Evolutionary conservation across 2,113 vertebrate species (phyloP), one percentile per base, ranked within the genome.

Genomic region (Salvelinus namaycush): DNA sequence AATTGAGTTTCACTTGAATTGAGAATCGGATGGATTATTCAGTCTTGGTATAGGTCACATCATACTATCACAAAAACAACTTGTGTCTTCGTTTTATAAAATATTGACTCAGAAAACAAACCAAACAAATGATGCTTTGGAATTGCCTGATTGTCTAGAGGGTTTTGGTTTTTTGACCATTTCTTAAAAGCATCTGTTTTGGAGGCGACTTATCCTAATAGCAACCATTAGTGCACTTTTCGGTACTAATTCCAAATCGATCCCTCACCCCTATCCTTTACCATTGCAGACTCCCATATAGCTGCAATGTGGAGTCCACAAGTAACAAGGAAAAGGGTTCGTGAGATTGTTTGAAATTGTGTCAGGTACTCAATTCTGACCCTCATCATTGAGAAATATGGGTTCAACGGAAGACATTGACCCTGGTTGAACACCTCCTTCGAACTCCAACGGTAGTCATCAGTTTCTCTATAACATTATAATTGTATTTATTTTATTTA

Each of bases 61-160:
- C 73, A 70, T 27, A 34, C 27, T 77, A 24, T 12, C 59, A 54
- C 29, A 68, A 76, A 39, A 22, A 60, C 59, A 72, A 73, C 60
- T 18, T 22, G 9, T 8, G 12, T 20, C 27, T 65, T 31, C 29
- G 34, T 71, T 54, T 20, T 1, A 39, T n/a, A 26, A n/a, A 44
- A 48, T 57, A 16, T 26, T 11, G 48, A 74, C 39, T 20, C 9
- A 13, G 48, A 59, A 76, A 4, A 31, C 72, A 75, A 74, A 9
- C 39, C 66, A 72, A 48, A 68, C 9, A 18, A 68, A 51, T 75
- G 5, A 16, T 18, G 11, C 39, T 89, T 87, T 85, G 88, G 87
- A 83, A 83, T 89, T 81, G 86, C 84, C 79, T 83, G 89, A 91
- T 91, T 90, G 90, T 89, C 86, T 76, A 26, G 2, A 26, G 54